Conservation (phyloP, 2,113 vertebrate species). For the Rattus rattus region DNA sequence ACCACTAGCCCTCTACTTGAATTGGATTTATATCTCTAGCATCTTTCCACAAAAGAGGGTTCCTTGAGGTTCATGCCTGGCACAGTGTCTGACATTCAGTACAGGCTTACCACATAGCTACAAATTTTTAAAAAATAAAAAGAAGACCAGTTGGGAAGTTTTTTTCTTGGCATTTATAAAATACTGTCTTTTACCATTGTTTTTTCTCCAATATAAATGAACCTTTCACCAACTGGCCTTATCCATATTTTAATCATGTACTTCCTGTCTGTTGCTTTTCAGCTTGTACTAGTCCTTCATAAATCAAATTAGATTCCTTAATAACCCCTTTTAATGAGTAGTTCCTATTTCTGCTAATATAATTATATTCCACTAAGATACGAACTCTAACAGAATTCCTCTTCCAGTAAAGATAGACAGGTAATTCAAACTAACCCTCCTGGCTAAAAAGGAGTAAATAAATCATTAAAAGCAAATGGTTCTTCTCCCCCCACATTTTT, state of each 20-base stretch:
- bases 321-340: neutral
- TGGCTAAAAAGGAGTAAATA: neutral
- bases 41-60: conserved; percentile 25
- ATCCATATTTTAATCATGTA: neutral
- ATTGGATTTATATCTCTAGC: neutral
- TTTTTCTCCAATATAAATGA: conserved; percentile 36
- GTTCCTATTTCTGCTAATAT: conserved; percentile 35
- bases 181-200: conserved; percentile 17
- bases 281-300: neutral
- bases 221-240: neutral
- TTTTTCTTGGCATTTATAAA: conserved; percentile 40
- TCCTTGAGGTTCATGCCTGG: neutral
- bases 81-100: neutral
- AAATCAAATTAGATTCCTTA: conserved; percentile 38
- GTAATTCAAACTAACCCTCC: conserved; percentile 25
- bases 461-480: conserved; percentile 38
- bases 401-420: conserved; percentile 7
- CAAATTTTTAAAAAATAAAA: conserved; percentile 41
- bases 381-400: conserved; percentile 44
- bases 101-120: conserved; percentile 3
- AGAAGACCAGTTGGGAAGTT: conserved; percentile 13
- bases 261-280: conserved; percentile 43
- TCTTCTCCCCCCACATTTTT: neutral
- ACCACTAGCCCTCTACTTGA: neutral
- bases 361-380: conserved; percentile 21